Percentiles rank a stretch among this genome's conserved stretches.
phyloP scores from a whole-genome alignment of 1,140 invertebrate species.

The Micrasema longulum region DNA sequence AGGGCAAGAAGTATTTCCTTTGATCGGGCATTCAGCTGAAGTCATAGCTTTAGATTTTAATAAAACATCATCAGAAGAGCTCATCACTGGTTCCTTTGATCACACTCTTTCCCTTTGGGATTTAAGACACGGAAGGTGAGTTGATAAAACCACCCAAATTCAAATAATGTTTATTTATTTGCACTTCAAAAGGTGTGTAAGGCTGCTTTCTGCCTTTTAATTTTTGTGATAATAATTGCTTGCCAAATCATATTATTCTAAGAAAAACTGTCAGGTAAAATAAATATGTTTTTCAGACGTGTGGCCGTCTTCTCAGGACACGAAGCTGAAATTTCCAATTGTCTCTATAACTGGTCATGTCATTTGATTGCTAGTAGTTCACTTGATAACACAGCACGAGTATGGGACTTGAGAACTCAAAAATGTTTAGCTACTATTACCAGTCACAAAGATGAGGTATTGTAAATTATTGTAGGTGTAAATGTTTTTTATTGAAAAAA shows the following conservation, averaged over 20 bases:
- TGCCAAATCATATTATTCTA: no score
- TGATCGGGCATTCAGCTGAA: slow-evolving; percentile 78
- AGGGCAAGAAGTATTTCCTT: slow-evolving; percentile 72
- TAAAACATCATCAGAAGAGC: slow-evolving; percentile 72
- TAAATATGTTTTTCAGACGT: slow-evolving; percentile 63
- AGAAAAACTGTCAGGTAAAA: no score
- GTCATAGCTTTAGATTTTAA: slow-evolving; percentile 80
- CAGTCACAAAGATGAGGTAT: slow-evolving; percentile 77
- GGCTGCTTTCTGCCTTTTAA: no score
- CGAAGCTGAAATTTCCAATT: slow-evolving; percentile 79
- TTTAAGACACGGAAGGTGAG: slow-evolving; percentile 75
- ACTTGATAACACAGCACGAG: slow-evolving; percentile 79
- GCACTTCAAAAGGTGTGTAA: no score
- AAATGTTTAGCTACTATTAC: slow-evolving; percentile 72
- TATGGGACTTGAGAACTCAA: slow-evolving; percentile 78
- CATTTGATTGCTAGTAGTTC: slow-evolving; percentile 78
- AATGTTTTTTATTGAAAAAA: no score
- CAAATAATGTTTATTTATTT: no score
- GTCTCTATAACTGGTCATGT: slow-evolving; percentile 80
- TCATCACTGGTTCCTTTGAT: slow-evolving; percentile 85
- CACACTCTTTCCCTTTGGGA: slow-evolving; percentile 82
- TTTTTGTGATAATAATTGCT: no score
- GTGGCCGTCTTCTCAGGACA: slow-evolving; percentile 76
- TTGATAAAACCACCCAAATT: neutral
- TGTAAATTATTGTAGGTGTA: neutral